phyloP scores from a whole-genome alignment of 1,140 invertebrate species.

The Prorops nasuta region DNA sequence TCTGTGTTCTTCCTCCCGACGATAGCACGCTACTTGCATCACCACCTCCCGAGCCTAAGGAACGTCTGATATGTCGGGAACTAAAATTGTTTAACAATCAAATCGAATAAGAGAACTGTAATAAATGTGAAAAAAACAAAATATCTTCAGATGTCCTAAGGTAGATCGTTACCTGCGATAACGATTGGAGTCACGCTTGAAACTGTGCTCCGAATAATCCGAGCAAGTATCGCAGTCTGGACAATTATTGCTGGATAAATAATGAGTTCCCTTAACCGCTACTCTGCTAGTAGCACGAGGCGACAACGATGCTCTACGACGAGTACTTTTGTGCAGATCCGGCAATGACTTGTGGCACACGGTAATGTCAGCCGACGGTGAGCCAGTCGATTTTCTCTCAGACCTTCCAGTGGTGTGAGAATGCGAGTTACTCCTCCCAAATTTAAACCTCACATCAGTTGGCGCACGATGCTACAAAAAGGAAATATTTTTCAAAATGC shows the following conservation, averaged over 20 bases:
- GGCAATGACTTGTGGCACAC: conserved; percentile 80
- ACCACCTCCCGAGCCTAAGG: conserved; percentile 50
- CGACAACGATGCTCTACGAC: conserved; percentile 56
- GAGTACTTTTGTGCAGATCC: conserved; percentile 71
- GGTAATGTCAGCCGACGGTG: conserved; percentile 44
- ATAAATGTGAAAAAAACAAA: too few relatives aligned
- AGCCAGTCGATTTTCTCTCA: conserved; percentile 41
- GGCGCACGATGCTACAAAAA: conserved; percentile 32
- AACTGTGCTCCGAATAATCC: conserved; percentile 53
- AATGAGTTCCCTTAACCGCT: conserved; percentile 35
- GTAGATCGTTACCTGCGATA: conserved; percentile 42
- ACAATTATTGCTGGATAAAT: conserved; percentile 41
- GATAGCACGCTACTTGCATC: conserved; percentile 53
- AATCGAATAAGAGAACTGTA: not conserved
- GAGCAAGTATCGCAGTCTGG: conserved; percentile 55
- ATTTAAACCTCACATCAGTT: conserved; percentile 48
- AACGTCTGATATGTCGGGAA: conserved; percentile 50
- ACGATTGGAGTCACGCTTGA: conserved; percentile 47
- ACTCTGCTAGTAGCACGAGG: conserved; percentile 50
- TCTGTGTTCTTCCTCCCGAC: conserved; percentile 51
- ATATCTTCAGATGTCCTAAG: not conserved
- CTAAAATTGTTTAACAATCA: conserved; percentile 27
- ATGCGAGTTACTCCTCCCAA: conserved; percentile 66
- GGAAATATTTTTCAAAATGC: conserved; percentile 10
- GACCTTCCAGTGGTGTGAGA: conserved; percentile 59